Evolutionary conservation across 2,797 vertebrate species (phyloP), one percentile per base, ranked within the genome.

Genomic region (Enteromius fasciolatus): DNA sequence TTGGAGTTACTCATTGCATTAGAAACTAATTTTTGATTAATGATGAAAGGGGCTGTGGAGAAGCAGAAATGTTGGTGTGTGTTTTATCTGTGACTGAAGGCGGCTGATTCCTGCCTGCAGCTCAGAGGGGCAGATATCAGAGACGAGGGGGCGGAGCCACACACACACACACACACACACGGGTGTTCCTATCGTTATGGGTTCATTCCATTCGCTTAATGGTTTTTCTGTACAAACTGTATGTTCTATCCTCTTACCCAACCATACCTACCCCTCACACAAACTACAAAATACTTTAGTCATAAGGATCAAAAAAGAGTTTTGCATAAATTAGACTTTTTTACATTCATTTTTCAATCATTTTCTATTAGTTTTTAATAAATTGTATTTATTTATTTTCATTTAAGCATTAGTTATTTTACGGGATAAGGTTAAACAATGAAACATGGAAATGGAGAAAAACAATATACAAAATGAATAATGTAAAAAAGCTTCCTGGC

Each of bases 1-100:
- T 98, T 99, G 98, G 97, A 98, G 96, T 97, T 96, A 97, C 97
- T 98, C 96, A 96, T 97, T 98, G 97, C 97, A 98, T 99, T 98
- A 99, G 98, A 87, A 99, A 97, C 96, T 97, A 96, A 98, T 99
- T 98, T 98, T 97, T 96, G 96, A 97, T 97, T 98, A 98, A 99
- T 98, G 97, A 99, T 98, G 96, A 99, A 99, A 98, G 98, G 95
- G 95, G 95, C 96, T 96, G 95, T 97, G 97, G 96, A 98, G 98
- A 98, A 99, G 96, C 96, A 96, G 96, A 97, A 99, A 96, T 97
- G 97, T 97, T 98, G 97, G 95, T 96, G 96, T 96, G 95, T 97
- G 98, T 96, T 97, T 96, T 97, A 96, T 98, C 97, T 96, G 61
- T 95, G 94, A 96, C 96, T 97, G 96, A 88, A 89, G 86, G 90